Evolutionary conservation across 2,888 invertebrate species (phyloP).

Genomic region (Hymenopus coronatus): DNA sequence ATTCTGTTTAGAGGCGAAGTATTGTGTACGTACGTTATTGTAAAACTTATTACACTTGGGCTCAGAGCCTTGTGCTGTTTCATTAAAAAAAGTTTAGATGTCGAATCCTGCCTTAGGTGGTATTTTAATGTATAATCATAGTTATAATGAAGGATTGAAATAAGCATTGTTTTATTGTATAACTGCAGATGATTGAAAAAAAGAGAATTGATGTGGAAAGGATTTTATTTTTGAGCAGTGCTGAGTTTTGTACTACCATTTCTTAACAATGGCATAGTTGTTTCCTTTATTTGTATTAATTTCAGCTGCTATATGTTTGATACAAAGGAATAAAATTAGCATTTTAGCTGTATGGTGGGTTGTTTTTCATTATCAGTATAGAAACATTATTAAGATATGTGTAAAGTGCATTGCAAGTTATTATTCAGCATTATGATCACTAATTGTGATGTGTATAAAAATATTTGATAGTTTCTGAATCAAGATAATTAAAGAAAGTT

Average conservation of each 20-base stretch:
- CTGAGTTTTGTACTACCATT: constrained; percentile 27
- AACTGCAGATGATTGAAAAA: not conserved
- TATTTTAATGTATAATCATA: constrained; percentile 12
- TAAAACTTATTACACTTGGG: not conserved
- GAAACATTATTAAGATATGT: not conserved
- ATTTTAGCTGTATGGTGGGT: constrained; percentile 15
- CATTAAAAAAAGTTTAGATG: constrained; percentile 14
- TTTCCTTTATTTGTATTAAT: constrained; percentile 24
- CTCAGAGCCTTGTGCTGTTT: not conserved
- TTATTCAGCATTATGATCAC: not conserved
- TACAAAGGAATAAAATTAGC: constrained; percentile 23
- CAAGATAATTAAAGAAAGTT: not conserved
- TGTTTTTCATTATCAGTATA: not conserved
- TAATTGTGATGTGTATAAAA: not conserved
- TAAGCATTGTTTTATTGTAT: constrained; percentile 10
- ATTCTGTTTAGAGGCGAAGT: not conserved
- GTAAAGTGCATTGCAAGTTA: not conserved
- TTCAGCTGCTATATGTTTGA: constrained; percentile 26
- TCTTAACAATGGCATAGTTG: constrained; percentile 25
- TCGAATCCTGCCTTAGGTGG: constrained; percentile 20
- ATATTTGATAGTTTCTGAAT: not conserved
- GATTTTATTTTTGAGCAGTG: constrained; percentile 17
- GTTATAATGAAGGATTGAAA: not conserved
- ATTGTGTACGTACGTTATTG: constrained; percentile 14
- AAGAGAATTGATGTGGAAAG: not conserved